These are phyloP conservation scores for Candidula unifasciata DNA, from an alignment of 2,888 invertebrate genomes.

Conservation along the genomic window DNA sequence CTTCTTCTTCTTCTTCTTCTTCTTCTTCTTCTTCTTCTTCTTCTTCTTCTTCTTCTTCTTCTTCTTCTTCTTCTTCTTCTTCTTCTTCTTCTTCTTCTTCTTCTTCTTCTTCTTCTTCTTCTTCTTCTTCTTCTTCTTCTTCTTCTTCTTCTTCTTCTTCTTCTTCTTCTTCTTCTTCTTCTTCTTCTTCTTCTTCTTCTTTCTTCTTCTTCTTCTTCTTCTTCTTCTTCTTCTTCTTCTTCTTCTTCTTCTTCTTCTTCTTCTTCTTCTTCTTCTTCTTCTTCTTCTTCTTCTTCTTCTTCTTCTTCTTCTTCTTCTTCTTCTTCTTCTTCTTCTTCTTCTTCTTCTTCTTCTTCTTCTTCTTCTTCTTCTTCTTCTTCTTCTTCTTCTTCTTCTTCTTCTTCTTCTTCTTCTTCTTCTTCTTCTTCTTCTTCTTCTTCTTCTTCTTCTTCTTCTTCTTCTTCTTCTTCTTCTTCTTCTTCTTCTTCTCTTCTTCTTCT, in stretches of 20 bases:
- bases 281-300: neutral
- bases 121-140: neutral
- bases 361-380: neutral
- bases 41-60: too few species aligned
- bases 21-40: too few species aligned
- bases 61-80: slow-evolving; percentile 4
- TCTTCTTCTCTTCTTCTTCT: slow-evolving; percentile 1
- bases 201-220: too few species aligned
- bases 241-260: too few species aligned
- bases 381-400: neutral
- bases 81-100: slow-evolving; percentile 4
- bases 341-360: slow-evolving; percentile 28
- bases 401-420: slow-evolving; percentile 20
- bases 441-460: slow-evolving; percentile 5
- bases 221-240: too few species aligned
- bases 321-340: slow-evolving; percentile 29
- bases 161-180: too few species aligned
- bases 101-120: slow-evolving; percentile 5
- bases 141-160: neutral
- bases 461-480: slow-evolving; percentile 5
- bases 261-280: too few species aligned
- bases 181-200: too few species aligned
- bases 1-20: neutral
- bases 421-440: slow-evolving; percentile 8
- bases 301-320: slow-evolving; percentile 14